Percentiles rank a stretch among this genome's conserved stretches.
These are phyloP conservation scores for Cynocephalus volans DNA, from an alignment of 2,113 vertebrate genomes.

Conservation along the genomic window DNA sequence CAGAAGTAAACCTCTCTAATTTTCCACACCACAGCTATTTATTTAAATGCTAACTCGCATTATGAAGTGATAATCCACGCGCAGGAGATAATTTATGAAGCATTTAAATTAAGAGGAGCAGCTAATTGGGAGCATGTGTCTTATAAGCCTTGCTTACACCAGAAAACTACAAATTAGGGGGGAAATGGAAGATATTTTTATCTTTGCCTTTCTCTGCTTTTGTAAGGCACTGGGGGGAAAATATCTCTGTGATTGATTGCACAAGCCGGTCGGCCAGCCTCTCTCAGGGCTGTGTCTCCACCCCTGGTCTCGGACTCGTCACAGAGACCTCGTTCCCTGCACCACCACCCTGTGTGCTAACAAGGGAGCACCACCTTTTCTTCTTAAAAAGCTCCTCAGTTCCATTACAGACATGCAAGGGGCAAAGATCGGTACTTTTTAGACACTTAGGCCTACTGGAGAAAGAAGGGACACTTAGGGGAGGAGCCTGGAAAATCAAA, in stretches of 20 bases:
- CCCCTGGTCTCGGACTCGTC: slow-evolving; percentile 57
- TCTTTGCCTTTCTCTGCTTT: slow-evolving; percentile 83
- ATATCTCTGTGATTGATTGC: slow-evolving; percentile 72
- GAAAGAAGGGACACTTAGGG: neutral
- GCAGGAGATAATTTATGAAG: slow-evolving; percentile 99
- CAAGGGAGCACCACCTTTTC: slow-evolving; percentile 59
- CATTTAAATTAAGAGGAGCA: slow-evolving; percentile 99
- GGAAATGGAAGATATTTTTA: slow-evolving; percentile 86
- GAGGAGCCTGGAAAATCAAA: neutral
- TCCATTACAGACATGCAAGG: slow-evolving; percentile 47
- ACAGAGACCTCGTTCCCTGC: slow-evolving; percentile 69
- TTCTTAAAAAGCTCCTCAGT: slow-evolving; percentile 71
- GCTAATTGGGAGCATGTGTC: slow-evolving; percentile 99
- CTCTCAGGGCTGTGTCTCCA: neutral
- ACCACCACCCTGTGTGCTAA: neutral
- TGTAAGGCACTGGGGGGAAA: slow-evolving; percentile 81
- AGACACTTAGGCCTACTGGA: slow-evolving; percentile 12
- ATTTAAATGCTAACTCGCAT: slow-evolving; percentile 99
- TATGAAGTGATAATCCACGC: slow-evolving; percentile 99
- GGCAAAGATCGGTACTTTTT: slow-evolving; percentile 68
- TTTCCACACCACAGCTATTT: slow-evolving; percentile 95
- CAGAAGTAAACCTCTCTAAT: slow-evolving; percentile 93
- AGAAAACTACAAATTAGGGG: slow-evolving; percentile 94
- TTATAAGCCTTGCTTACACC: slow-evolving; percentile 95
- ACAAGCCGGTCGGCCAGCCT: slow-evolving; percentile 17